Evolutionary conservation across 1,140 invertebrate species (phyloP).

Genomic region (Drosophila parabipectinata): DNA sequence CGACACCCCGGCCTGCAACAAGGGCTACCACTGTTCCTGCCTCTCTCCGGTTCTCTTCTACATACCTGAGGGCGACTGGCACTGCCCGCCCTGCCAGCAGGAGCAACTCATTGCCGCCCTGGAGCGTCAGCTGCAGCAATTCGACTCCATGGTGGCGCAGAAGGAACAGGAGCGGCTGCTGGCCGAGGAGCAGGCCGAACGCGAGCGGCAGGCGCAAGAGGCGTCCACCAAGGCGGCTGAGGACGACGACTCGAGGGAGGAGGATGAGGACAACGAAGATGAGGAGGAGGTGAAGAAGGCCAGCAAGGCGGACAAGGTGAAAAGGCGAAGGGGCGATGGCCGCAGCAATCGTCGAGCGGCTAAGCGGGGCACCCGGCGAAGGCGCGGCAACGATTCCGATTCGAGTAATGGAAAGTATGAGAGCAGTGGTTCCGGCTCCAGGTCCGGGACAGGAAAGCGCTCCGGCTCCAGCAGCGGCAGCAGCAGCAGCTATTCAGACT

Average conservation of each 20-base stretch:
- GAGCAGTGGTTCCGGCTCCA: conserved; percentile 22
- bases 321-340: conserved; percentile 70
- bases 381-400: conserved; percentile 33
- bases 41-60: conserved; percentile 94
- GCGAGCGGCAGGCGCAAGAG: conserved; percentile 38
- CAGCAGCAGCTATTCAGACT: conserved; percentile 85
- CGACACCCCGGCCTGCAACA: conserved; percentile 92
- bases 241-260: conserved; percentile 17
- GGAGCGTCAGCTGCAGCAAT: conserved; percentile 86
- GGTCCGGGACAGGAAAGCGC: conserved; percentile 3
- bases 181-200: conserved; percentile 84
- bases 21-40: conserved; percentile 97
- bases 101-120: conserved; percentile 89
- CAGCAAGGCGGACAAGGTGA: conserved; percentile 55
- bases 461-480: conserved; percentile 38
- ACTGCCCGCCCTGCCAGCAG: conserved; percentile 97
- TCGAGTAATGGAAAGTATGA: conserved; percentile 44
- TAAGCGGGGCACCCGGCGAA: conserved; percentile 67
- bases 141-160: conserved; percentile 89
- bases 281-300: conserved; percentile 47
- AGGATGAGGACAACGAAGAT: conserved; percentile 33
- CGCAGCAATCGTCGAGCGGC: conserved; percentile 69
- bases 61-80: conserved; percentile 98
- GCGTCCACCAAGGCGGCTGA: conserved; percentile 40
- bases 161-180: conserved; percentile 90